Conservation (phyloP, 2,888 invertebrate genomes). For the Gisinianus flammeolus region DNA sequence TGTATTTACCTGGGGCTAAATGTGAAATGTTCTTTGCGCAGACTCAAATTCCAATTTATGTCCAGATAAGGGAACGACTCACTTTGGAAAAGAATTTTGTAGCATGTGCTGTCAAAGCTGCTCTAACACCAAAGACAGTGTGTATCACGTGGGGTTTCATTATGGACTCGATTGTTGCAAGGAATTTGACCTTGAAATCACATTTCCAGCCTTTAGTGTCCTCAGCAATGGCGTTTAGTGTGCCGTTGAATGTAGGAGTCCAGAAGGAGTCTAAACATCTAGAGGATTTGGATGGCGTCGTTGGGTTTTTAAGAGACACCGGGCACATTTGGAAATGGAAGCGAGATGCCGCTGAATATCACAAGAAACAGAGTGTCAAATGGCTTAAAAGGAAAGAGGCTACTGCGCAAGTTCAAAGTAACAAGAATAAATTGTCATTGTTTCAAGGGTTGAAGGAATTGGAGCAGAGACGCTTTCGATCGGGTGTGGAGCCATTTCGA, state of each 20-base stretch:
- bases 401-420: no score
- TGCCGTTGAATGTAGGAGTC: neutral
- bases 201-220: neutral
- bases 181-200: neutral
- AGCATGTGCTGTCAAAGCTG: neutral
- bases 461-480: no score
- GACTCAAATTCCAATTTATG: neutral
- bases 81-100: neutral
- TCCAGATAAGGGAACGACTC: neutral
- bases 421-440: no score
- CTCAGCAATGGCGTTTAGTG: neutral
- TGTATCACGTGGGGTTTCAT: slow-evolving; percentile 3
- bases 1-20: neutral
- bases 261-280: slow-evolving; percentile 8
- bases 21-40: neutral
- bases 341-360: neutral
- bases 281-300: neutral
- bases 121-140: neutral
- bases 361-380: neutral
- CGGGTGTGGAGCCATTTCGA: no score
- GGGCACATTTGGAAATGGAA: neutral
- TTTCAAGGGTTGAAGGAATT: no score
- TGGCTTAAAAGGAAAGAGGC: neutral
- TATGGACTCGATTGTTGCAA: neutral
- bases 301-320: neutral